Conservation (phyloP, 2,888 invertebrate genomes). For the Drosophila emarginata region DNA sequence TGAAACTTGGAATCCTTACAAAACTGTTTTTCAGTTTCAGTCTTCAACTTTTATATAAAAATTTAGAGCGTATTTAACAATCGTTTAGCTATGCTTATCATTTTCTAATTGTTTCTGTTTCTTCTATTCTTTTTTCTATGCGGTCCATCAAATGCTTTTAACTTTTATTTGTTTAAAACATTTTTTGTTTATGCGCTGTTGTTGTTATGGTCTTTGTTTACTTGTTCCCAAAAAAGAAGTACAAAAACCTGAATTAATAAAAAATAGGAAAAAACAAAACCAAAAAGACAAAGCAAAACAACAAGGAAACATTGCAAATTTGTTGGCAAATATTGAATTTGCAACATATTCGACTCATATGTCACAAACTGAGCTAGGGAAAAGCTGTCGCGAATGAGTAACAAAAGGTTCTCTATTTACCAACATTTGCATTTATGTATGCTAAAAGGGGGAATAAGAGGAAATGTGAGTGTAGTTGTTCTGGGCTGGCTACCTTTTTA, state of each 20-base stretch:
- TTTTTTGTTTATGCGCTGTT: conserved; percentile 49
- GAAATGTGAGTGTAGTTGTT: not conserved
- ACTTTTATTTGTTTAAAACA: conserved; percentile 75
- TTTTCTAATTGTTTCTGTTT: conserved; percentile 5
- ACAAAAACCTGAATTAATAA: conserved; percentile 18
- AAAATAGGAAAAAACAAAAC: conserved; percentile 50
- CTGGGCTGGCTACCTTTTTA: conserved; percentile 38
- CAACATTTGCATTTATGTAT: conserved; percentile 59
- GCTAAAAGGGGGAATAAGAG: not conserved
- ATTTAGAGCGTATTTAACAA: conserved; percentile 21
- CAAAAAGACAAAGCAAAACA: conserved; percentile 36
- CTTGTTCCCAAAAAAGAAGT: conserved; percentile 51
- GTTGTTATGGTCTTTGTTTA: conserved; percentile 51
- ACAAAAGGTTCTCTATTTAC: conserved; percentile 78
- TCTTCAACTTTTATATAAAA: not conserved
- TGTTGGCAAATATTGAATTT: conserved; percentile 81
- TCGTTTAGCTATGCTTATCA: conserved; percentile 2
- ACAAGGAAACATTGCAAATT: conserved; percentile 73
- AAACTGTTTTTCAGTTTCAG: too few species aligned
- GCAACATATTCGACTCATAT: conserved; percentile 80
- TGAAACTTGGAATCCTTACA: too few species aligned
- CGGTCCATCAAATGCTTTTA: conserved; percentile 69
- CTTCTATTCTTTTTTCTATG: conserved; percentile 37
- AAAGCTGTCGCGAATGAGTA: conserved; percentile 59
- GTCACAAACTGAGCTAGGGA: conserved; percentile 52